These are phyloP conservation scores for Coendou prehensilis DNA, from an alignment of 2,797 vertebrate species.

Conservation along the genomic window DNA sequence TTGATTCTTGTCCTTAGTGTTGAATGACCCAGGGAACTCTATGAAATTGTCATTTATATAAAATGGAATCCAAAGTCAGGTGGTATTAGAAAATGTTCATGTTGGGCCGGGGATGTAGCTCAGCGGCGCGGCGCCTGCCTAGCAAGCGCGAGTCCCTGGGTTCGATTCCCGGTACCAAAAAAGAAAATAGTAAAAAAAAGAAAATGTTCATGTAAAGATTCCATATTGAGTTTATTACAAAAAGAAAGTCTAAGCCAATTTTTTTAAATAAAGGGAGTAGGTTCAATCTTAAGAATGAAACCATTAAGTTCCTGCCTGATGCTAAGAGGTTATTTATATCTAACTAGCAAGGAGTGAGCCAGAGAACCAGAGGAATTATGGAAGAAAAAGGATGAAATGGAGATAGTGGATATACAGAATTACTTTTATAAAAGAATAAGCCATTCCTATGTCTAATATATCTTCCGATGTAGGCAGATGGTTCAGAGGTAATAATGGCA, in stretches of 20 bases:
- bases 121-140: too few relatives aligned
- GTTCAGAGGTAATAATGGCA: slow-evolving; percentile 49
- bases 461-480: slow-evolving; percentile 39
- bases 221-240: slow-evolving; percentile 32
- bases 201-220: slow-evolving; percentile 36
- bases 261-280: neutral
- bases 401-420: slow-evolving; percentile 16
- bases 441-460: neutral
- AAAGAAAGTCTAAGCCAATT: neutral
- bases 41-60: slow-evolving; percentile 63
- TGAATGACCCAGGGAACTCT: slow-evolving; percentile 25
- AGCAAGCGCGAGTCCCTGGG: too few relatives aligned
- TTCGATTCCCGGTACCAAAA: too few relatives aligned
- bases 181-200: too few relatives aligned
- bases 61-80: neutral
- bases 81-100: slow-evolving; percentile 54
- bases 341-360: neutral
- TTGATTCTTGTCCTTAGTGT: slow-evolving; percentile 17
- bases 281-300: slow-evolving; percentile 61
- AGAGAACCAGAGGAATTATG: slow-evolving; percentile 12
- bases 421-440: neutral
- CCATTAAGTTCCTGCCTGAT: slow-evolving; percentile 23
- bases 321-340: slow-evolving; percentile 34
- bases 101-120: too few relatives aligned
- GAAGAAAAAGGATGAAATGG: slow-evolving; percentile 50